These are phyloP conservation scores for Helostoma temminkii DNA, from an alignment of 2,797 vertebrate genomes.

Conservation along the genomic window DNA sequence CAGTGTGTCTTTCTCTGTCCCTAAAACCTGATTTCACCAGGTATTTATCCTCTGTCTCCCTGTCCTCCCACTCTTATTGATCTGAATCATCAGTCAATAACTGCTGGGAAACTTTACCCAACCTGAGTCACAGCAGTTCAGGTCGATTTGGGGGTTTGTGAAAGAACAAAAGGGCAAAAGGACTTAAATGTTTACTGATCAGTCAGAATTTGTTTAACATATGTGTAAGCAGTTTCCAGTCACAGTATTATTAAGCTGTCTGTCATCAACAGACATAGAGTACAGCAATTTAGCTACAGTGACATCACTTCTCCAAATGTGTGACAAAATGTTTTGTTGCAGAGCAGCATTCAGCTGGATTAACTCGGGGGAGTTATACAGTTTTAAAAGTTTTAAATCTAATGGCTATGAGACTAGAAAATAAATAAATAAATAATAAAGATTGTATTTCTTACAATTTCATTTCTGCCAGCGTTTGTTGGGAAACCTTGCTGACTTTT, in stretches of 20 bases:
- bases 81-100: conserved; percentile 7
- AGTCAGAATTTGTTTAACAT: neutral
- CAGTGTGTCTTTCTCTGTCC: conserved; percentile 10
- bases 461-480: too few relatives aligned
- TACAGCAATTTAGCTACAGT: too few relatives aligned
- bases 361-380: too few relatives aligned
- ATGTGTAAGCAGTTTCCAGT: neutral
- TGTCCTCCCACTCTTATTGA: conserved; percentile 38
- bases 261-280: neutral
- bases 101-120: conserved; percentile 24
- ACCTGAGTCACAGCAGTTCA: conserved; percentile 28
- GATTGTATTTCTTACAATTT: too few relatives aligned
- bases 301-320: neutral
- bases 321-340: too few relatives aligned
- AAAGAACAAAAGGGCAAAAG: conserved; percentile 43
- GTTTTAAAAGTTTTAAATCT: neutral
- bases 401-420: neutral
- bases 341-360: neutral
- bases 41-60: conserved; percentile 45
- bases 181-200: neutral
- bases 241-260: neutral
- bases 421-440: neutral
- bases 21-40: neutral
- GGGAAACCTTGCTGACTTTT: neutral
- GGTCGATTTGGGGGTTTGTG: neutral